A percentile compares a stretch with the other conserved stretches of the same genome.
phyloP scores from a whole-genome alignment of 1,140 invertebrate genomes.

The Platyscapa corneri region DNA sequence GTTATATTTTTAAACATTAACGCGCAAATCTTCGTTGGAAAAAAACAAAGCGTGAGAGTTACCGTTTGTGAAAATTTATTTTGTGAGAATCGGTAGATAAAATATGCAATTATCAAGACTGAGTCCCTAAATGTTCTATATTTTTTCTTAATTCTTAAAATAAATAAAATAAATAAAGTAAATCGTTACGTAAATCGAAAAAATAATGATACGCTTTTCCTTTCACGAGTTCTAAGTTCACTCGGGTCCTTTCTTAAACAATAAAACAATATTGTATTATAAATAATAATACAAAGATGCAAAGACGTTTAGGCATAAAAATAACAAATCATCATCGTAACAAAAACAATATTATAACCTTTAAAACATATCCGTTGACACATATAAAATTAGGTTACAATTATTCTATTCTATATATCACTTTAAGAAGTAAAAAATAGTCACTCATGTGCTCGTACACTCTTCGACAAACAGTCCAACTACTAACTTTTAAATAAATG shows the following conservation, averaged over 20 bases:
- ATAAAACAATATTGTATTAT: background rate
- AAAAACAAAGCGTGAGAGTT: background rate
- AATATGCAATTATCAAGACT: slow-evolving; percentile 38
- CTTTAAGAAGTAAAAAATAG: slow-evolving; percentile 31
- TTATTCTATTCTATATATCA: slow-evolving; percentile 52
- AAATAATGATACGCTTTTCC: slow-evolving; percentile 2
- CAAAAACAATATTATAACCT: slow-evolving; percentile 40
- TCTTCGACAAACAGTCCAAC: slow-evolving; percentile 7
- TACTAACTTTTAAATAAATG: background rate
- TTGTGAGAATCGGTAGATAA: slow-evolving; percentile 37
- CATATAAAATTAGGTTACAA: slow-evolving; percentile 65
- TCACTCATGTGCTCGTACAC: background rate
- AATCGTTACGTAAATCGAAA: background rate
- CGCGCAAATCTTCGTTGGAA: background rate
- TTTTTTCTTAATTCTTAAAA: slow-evolving; percentile 34
- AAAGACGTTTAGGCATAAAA: slow-evolving; percentile 17
- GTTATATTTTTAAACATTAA: background rate
- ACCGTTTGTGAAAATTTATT: slow-evolving; percentile 28
- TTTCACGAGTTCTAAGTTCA: slow-evolving; percentile 30
- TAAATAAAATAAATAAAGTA: background rate
- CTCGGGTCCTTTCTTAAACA: slow-evolving; percentile 49
- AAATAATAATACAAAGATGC: slow-evolving; percentile 5
- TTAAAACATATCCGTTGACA: slow-evolving; percentile 68
- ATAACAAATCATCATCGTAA: slow-evolving; percentile 45
- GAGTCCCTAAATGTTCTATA: slow-evolving; percentile 34